phyloP scores from a whole-genome alignment of 2,888 invertebrate species.

The Eucriotettix oculatus region DNA sequence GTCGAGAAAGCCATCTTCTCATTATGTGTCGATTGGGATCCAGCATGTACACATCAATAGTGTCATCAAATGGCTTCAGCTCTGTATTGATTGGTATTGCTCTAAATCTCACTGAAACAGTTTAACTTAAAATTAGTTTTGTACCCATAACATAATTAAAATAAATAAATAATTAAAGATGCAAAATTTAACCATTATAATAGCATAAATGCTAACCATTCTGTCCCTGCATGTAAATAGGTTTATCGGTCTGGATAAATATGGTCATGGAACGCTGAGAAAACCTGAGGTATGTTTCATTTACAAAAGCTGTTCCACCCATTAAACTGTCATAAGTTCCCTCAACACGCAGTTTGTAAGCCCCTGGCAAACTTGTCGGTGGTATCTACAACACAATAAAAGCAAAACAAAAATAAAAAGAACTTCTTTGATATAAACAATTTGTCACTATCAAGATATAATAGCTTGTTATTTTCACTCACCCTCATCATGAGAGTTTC shows the following conservation, averaged over 20 bases:
- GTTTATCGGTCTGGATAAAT: conserved; percentile 88
- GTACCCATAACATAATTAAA: no score
- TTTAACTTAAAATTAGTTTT: no score
- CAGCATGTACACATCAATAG: conserved; percentile 80
- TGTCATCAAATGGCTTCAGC: conserved; percentile 75
- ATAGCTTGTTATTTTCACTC: conserved; percentile 16
- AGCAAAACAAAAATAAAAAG: conserved; percentile 1
- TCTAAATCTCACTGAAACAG: conserved; percentile 58
- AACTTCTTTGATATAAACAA: neutral
- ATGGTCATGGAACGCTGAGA: conserved; percentile 86
- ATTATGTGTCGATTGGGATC: conserved; percentile 79
- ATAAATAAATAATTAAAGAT: neutral
- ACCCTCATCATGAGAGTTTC: conserved; percentile 83
- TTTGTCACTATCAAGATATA: neutral
- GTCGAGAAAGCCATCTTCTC: conserved; percentile 83
- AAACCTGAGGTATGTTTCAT: conserved; percentile 72
- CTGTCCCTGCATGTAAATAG: conserved; percentile 86
- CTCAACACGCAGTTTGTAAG: conserved; percentile 70
- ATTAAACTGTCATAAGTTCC: conserved; percentile 60
- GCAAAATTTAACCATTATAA: neutral
- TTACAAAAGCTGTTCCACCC: conserved; percentile 77
- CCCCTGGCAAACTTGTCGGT: conserved; percentile 61
- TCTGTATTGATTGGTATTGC: conserved; percentile 87
- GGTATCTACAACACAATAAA: conserved; percentile 43
- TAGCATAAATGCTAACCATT: conserved; percentile 33